Base-by-base conservation (phyloP, 64 coral and sea anemone species). In the Hydrozoanthus tunicans region DNA sequence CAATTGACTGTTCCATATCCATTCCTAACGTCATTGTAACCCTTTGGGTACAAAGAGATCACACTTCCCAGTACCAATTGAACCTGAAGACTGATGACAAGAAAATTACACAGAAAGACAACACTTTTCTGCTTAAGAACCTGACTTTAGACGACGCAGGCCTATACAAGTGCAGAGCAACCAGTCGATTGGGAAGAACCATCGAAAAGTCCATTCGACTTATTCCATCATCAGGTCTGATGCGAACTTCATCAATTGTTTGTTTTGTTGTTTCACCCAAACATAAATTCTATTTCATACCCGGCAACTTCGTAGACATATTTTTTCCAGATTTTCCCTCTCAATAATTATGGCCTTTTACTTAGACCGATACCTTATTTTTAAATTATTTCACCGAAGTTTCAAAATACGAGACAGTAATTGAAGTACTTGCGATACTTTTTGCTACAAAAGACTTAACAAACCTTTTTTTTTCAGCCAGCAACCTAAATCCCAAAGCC, bases 401-500 rank as follows among this genome's bases (percentile, higher is more conserved):
- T 13, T 13, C 62, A 9, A 51, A 91, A 81, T 4, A 70, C 8
- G 20, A 20, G 20, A 20, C 20, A 20, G 0, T 20, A 20, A 20
- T 20, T 20, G 20, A 20, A 20, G 20, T 20, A 20, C 20, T 20
- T 20, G 20, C 20, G 20, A 20, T 20, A 20, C 20, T 20, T 20
- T 20, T 20, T 20, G 20, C 20, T 20, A 20, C 20, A 20, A 20
- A 20, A 20, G 20, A 20, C 20, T 20, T 65, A 65, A 65, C 17
- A 13, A 3, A 65, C 63, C 3, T 4, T 75, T 73, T 20, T 74
- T 55, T 82, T 60, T 62, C 7, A 96, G 94, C 53, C 56, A 92
- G 90, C 4, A 17, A 88, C 13, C 70, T 62, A 78, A 81, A 68
- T 23, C 92, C 94, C 52, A 75, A 82, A 32, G 92, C 92, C 11